Evolutionary conservation across 2,113 vertebrate species (phyloP).

Genomic region (Hylia prasina): DNA sequence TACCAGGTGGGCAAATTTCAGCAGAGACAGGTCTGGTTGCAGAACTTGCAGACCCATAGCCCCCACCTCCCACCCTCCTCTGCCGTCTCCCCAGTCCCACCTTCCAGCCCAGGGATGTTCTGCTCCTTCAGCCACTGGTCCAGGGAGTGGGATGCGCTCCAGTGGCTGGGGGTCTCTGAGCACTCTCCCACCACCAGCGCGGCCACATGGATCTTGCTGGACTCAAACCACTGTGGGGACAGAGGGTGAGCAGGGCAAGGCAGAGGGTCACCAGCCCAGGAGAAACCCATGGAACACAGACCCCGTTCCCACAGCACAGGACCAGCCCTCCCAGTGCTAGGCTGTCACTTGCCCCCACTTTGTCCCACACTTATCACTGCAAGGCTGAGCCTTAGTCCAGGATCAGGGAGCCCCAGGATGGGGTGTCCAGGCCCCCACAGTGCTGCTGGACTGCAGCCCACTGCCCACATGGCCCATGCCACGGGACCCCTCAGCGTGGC

Average conservation of each 20-base stretch:
- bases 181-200: slow-evolving; percentile 90
- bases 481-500: rapidly evolving
- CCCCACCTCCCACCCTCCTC: neutral
- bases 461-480: rapidly evolving
- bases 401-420: neutral
- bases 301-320: neutral
- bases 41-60: rapidly evolving
- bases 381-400: neutral
- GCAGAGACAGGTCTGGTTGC: rapidly evolving
- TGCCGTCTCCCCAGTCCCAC: slow-evolving; percentile 44
- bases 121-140: slow-evolving; percentile 90
- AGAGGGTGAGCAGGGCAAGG: neutral
- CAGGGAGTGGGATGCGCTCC: slow-evolving; percentile 82
- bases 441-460: neutral
- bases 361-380: rapidly evolving
- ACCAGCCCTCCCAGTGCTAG: neutral
- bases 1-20: neutral
- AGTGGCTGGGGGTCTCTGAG: slow-evolving; percentile 87
- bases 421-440: neutral
- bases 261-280: rapidly evolving
- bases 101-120: slow-evolving; percentile 87
- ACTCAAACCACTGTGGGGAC: slow-evolving; percentile 89
- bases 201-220: slow-evolving; percentile 83
- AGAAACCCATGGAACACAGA: neutral
- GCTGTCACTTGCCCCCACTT: rapidly evolving